phyloP scores from a whole-genome alignment of 1,140 invertebrate genomes.

The Pogonomyrmex barbatus region DNA sequence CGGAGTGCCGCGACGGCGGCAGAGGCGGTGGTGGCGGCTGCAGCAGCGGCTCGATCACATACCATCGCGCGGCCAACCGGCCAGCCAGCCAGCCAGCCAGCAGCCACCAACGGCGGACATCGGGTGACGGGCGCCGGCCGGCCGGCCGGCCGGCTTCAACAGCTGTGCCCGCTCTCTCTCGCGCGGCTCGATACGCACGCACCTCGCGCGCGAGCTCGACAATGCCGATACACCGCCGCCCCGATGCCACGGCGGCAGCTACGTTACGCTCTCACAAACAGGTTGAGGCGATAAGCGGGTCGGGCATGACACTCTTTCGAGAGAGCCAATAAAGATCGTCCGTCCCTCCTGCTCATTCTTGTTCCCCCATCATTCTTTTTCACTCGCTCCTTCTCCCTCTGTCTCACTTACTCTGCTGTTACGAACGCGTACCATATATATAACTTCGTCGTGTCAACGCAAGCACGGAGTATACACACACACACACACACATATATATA shows the following conservation, averaged over 20 bases:
- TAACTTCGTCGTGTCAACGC: constrained; percentile 53
- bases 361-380: neutral
- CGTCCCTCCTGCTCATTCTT: neutral
- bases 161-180: constrained; percentile 68
- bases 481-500: neutral
- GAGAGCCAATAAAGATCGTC: constrained; percentile 48
- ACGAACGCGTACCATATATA: neutral
- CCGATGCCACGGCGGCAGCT: constrained; percentile 22
- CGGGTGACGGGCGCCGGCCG: constrained; percentile 55
- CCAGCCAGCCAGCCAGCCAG: constrained; percentile 4
- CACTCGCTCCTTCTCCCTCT: neutral
- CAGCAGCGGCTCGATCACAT: constrained; percentile 7
- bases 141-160: constrained; percentile 76
- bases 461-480: neutral
- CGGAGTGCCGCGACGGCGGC: constrained; percentile 19
- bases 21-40: neutral
- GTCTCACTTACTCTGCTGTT: neutral
- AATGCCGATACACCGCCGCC: neutral
- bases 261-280: constrained; percentile 38
- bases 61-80: constrained; percentile 12
- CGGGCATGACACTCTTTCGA: constrained; percentile 36
- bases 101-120: constrained; percentile 35
- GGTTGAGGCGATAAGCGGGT: constrained; percentile 44
- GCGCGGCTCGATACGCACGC: constrained; percentile 45
- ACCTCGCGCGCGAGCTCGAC: constrained; percentile 35